Conservation (phyloP, 2,888 invertebrate genomes). For the Listrodromus nycthemerus region DNA sequence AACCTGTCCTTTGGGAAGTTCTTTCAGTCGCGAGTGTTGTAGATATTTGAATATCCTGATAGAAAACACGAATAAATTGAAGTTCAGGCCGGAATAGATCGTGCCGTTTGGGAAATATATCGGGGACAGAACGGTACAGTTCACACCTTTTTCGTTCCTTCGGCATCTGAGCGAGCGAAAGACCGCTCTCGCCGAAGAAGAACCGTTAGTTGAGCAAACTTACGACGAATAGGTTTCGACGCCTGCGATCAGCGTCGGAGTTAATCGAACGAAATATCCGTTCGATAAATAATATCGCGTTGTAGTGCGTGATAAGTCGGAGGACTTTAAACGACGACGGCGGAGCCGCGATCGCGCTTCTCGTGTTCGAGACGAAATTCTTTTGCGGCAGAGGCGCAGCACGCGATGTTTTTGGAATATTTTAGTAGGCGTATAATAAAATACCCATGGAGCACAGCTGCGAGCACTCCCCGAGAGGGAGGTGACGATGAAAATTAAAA, state of each 20-base stretch:
- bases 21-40: too few species aligned
- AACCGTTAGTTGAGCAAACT: constrained; percentile 45
- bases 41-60: too few species aligned
- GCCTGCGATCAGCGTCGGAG: neutral
- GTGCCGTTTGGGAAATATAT: constrained; percentile 24
- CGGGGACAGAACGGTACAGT: constrained; percentile 1
- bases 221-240: constrained; percentile 12
- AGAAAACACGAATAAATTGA: neutral
- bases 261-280: constrained; percentile 13
- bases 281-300: constrained; percentile 33
- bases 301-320: constrained; percentile 26
- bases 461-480: constrained; percentile 3
- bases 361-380: constrained; percentile 43
- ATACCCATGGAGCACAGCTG: constrained; percentile 9
- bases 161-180: constrained; percentile 24
- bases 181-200: too few species aligned
- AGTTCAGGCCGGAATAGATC: constrained; percentile 11
- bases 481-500: constrained; percentile 4
- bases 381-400: constrained; percentile 20
- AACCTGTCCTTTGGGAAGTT: neutral
- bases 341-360: constrained; percentile 2
- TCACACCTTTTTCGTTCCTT: constrained; percentile 7
- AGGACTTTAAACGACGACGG: neutral
- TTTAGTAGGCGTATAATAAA: constrained; percentile 26
- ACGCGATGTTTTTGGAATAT: constrained; percentile 21